Evolutionary conservation across 2,113 vertebrate species (phyloP).

Genomic region (Erinaceus europaeus): DNA sequence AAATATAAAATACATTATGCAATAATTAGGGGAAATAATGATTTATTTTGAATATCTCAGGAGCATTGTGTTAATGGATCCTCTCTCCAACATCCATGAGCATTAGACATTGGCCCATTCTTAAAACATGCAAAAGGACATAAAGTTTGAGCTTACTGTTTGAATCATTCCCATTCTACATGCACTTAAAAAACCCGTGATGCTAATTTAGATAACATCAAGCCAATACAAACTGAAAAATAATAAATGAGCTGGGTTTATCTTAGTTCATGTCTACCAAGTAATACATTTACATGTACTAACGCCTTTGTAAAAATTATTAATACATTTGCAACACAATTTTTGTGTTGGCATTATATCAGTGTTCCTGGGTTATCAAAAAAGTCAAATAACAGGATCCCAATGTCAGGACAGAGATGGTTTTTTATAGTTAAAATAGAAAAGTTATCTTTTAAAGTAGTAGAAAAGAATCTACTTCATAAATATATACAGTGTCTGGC

Average conservation of each 20-base stretch:
- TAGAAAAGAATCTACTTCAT: slow-evolving; percentile 73
- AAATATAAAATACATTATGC: slow-evolving; percentile 30
- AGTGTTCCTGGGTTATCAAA: slow-evolving; percentile 38
- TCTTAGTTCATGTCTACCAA: slow-evolving; percentile 55
- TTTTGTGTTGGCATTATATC: slow-evolving; percentile 62
- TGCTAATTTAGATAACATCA: slow-evolving; percentile 47
- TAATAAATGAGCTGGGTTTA: slow-evolving; percentile 44
- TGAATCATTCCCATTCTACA: not conserved
- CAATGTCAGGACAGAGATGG: slow-evolving; percentile 38
- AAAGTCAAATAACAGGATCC: slow-evolving; percentile 59
- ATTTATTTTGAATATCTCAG: slow-evolving; percentile 79
- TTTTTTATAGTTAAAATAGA: slow-evolving; percentile 66
- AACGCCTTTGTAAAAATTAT: slow-evolving; percentile 30
- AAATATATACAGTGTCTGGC: slow-evolving; percentile 70
- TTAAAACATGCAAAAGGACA: slow-evolving; percentile 28
- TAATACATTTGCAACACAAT: slow-evolving; percentile 59
- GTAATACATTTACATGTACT: slow-evolving; percentile 30
- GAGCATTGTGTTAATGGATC: slow-evolving; percentile 70
- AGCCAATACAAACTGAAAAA: slow-evolving; percentile 42
- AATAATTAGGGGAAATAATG: slow-evolving; percentile 34
- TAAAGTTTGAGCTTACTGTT: not conserved
- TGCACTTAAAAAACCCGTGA: not conserved
- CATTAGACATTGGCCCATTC: slow-evolving; percentile 38
- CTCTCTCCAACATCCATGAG: slow-evolving; percentile 14
- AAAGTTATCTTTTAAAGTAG: slow-evolving; percentile 64